These are phyloP conservation scores for Caenorhabditis doughertyi DNA, from an alignment of 2,888 invertebrate species.

Conservation along the genomic window DNA sequence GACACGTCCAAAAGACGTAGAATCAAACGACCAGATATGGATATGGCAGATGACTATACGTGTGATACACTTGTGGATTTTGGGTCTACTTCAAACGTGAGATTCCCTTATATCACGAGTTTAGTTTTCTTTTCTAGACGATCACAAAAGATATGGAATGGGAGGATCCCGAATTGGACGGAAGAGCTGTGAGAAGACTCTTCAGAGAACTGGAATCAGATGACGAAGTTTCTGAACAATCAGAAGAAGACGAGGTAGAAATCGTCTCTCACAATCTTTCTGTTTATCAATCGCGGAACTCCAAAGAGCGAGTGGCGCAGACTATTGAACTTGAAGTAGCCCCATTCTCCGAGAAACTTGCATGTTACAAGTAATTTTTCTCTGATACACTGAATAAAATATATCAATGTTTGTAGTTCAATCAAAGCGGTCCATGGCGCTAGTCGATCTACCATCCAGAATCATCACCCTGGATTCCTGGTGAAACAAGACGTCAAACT, in stretches of 20 bases:
- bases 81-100: neutral
- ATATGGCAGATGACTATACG: constrained; percentile 13
- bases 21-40: constrained; percentile 19
- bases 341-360: constrained; percentile 48
- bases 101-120: neutral
- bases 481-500: constrained; percentile 2
- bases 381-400: neutral
- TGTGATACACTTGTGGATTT: constrained; percentile 35
- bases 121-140: constrained; percentile 4
- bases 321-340: neutral
- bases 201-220: neutral
- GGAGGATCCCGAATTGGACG: constrained; percentile 10
- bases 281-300: constrained; percentile 8
- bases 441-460: constrained; percentile 10
- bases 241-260: constrained; percentile 28
- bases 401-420: constrained; percentile 3
- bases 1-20: constrained; percentile 2
- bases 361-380: constrained; percentile 22
- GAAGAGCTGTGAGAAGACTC: constrained; percentile 8
- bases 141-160: constrained; percentile 9
- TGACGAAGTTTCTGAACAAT: neutral
- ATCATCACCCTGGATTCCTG: constrained; percentile 23
- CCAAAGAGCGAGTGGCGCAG: constrained; percentile 20
- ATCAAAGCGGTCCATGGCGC: constrained; percentile 14
- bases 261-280: constrained; percentile 13